phyloP scores from a whole-genome alignment of 2,113 vertebrate species.

The Gallinago undulata region DNA sequence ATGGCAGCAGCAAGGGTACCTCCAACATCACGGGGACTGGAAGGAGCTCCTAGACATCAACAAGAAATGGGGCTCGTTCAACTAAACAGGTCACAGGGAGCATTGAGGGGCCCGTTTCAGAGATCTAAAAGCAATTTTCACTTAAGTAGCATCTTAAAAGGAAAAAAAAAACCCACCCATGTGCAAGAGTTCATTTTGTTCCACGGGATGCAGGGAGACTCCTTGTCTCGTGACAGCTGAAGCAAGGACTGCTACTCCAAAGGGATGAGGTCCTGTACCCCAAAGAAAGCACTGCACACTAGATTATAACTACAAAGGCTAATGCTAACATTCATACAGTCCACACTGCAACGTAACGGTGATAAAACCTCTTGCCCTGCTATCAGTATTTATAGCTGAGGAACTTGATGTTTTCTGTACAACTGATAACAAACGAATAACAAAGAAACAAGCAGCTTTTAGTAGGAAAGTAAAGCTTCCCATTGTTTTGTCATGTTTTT shows the following conservation, averaged over 20 bases:
- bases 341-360: not conserved
- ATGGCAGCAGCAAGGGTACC: not conserved
- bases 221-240: not conserved
- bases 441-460: not conserved
- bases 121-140: not conserved
- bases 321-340: not conserved
- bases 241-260: not conserved
- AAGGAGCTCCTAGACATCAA: not conserved
- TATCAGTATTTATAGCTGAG: not conserved
- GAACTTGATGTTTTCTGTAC: not conserved
- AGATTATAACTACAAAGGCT: not conserved
- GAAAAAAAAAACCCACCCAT: not conserved
- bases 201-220: not conserved
- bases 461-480: not conserved
- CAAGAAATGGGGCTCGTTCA: not conserved
- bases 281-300: not conserved
- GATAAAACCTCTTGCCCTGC: not conserved
- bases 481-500: not conserved
- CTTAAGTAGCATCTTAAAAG: not conserved
- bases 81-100: not conserved
- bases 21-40: not conserved
- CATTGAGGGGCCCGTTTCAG: not conserved
- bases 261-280: not conserved
- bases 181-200: not conserved
- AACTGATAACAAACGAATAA: not conserved